phyloP scores from a whole-genome alignment of 1,140 invertebrate species.

The Protaetia brevitarsis region DNA sequence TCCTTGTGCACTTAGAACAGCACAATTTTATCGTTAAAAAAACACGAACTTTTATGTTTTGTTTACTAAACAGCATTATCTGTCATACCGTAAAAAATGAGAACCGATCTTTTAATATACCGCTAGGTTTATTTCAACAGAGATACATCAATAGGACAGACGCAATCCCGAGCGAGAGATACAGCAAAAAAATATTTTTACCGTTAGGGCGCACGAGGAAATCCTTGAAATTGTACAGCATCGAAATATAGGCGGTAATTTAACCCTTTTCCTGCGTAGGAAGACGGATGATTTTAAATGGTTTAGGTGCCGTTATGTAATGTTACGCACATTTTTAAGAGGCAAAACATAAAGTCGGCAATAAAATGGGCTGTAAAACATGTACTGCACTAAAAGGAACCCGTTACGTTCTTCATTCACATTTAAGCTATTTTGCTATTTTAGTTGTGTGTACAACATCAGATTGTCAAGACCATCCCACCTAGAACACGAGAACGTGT shows the following conservation, averaged over 20 bases:
- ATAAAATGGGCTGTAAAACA: conserved; percentile 7
- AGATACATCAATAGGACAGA: not conserved
- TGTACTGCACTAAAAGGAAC: conserved; percentile 3
- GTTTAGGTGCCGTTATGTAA: conserved; percentile 14
- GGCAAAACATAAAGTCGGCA: conserved; percentile 14
- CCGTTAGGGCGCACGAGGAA: not conserved
- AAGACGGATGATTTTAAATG: conserved; percentile 6
- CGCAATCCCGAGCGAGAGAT: too few species aligned
- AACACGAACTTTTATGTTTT: conserved; percentile 4
- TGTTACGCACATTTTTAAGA: conserved; percentile 18
- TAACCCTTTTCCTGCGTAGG: not conserved
- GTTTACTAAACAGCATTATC: conserved; percentile 16
- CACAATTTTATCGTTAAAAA: conserved; percentile 11
- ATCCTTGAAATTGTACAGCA: conserved; percentile 7
- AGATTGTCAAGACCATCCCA: not conserved
- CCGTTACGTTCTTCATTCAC: conserved; percentile 11
- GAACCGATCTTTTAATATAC: not conserved
- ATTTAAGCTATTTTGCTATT: conserved; percentile 13
- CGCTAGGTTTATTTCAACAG: not conserved
- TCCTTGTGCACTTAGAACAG: not conserved
- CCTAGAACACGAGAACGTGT: not conserved
- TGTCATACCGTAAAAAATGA: not conserved
- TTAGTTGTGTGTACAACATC: not conserved
- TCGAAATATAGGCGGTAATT: not conserved
- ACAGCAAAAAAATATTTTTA: not conserved